Evolutionary conservation across 2,888 invertebrate genomes (phyloP), one percentile per base, ranked within the genome.

Genomic region (Cryptocheilus praepositus): DNA sequence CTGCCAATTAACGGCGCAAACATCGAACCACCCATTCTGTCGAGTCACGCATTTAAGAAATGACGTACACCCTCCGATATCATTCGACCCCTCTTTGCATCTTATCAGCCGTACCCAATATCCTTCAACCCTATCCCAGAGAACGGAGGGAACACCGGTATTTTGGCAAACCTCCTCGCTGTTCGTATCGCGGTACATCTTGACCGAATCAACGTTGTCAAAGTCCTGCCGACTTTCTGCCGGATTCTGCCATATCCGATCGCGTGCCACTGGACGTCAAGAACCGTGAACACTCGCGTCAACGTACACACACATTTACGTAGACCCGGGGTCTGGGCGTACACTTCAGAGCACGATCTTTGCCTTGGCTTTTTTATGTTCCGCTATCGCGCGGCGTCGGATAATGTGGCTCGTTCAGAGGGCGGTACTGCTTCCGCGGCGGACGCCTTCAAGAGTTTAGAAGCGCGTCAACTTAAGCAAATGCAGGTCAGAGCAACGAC

Each of bases 1-100:
- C 60, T 67, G 74, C 68, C 79, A 79, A 85, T 84, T 83, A 84
- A 79, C 70, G 64, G 71, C 64, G 73, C 73, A 68, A 73, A 77
- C 70, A 57, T 61, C 59, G 36, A 51, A 58, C 25, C 59, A 46
- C 46, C 54, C 22, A 60, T 61, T 46, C 55, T 22, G 59, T 28
- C 49, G 56, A 67, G 66, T 73, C 71, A 70, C 43, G 54, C 51
- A 16, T 16, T 18, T 18, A 18, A 36, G 3, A 36, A 36, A 36
- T 36, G 36, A 36, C 36, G 25, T 11, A 2, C 36, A 1, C 36
- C 36, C 13, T 11, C 36, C 36, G 36, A 36, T 36, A 36, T 36
- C 36, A 36, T 36, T 36, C 36, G 36, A 36, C 11, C 36, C 13
- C 36, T 11, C 1, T 11, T 36, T 11, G 11, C 36, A 7, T 36